Base-by-base conservation (phyloP, 1,140 invertebrate genomes). In the Drosophila lini region DNA sequence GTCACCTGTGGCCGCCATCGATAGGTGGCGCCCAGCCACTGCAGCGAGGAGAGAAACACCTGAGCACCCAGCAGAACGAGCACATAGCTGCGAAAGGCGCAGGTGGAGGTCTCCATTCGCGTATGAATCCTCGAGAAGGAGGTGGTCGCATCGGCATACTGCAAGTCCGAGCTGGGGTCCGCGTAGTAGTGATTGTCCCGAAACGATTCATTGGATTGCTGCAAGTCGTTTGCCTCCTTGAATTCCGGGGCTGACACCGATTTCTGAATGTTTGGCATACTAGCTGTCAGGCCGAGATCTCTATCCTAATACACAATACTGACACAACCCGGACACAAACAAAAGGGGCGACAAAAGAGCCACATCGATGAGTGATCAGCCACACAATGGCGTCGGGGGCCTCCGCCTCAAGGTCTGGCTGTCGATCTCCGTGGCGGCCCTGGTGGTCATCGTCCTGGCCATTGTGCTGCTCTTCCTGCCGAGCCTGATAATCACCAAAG, bases 11-110 rank as follows among this genome's bases (percentile, higher is more conserved):
- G 80, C 2, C 55, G 64, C 84, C 68, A 78, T 10, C 58, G 48
- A 34, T 86, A 86, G n/a, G 61, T 89, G 52, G 41, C 10, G 13
- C 13, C 9, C 22, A 86, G 2, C 67, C 76, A 86, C 22, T 86
- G 84, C 1, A 82, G 25, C n/a, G 44, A 59, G 3, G 80, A 70
- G 3, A 80, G 22, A 3, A 16, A 4, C n/a, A 89, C 42, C 28
- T 89, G 84, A 6, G 62, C 10, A 11, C 19, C 47, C 5, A 78
- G 42, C 22, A 86, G 32, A 3, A 80, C 11, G 22, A 70, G 68
- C n/a, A 77, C 83, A 9, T 73, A 60, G 16, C 25, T 22, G 0
- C 63, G 63, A 22, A 88, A 86, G n/a, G 42, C 36, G 22, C 57
- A 11, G 3, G 34, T 45, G 0, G 53, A 56, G 3, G 38, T 59